A percentile compares a stretch with the other conserved stretches of the same genome.
phyloP scores from a whole-genome alignment of 2,797 vertebrate genomes.

The Rhabdophis nuchalis region DNA sequence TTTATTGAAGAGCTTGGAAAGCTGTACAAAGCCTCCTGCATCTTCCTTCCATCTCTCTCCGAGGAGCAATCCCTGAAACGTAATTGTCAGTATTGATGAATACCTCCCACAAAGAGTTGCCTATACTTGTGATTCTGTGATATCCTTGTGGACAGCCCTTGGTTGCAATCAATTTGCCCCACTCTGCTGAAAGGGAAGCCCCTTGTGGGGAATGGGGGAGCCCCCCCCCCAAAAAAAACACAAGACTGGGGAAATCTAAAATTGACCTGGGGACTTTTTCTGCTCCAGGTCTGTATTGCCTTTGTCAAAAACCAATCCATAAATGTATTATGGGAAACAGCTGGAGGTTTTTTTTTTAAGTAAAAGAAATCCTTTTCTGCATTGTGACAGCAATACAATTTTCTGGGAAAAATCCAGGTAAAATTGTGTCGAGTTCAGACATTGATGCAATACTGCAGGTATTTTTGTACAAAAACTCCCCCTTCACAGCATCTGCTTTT shows the following conservation, averaged over 20 bases:
- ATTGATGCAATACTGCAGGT: too few species aligned
- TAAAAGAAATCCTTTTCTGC: not conserved
- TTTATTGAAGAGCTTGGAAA: not conserved
- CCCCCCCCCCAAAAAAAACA: not conserved
- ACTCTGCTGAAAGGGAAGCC: not conserved
- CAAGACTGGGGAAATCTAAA: not conserved
- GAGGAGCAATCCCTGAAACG: not conserved
- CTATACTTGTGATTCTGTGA: not conserved
- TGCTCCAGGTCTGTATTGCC: not conserved
- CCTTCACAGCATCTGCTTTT: not conserved
- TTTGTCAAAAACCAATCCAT: not conserved
- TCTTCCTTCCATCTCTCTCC: not conserved
- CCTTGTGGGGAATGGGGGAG: not conserved
- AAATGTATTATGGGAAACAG: not conserved
- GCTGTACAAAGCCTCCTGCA: not conserved
- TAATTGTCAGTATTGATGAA: not conserved
- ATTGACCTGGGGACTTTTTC: not conserved
- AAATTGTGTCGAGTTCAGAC: not conserved
- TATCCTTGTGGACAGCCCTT: not conserved
- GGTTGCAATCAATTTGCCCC: not conserved
- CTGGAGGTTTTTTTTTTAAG: not conserved
- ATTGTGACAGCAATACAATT: not conserved
- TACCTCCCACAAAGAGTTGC: not conserved
- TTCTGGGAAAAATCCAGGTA: not conserved
- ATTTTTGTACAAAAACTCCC: not conserved